Conservation (phyloP, 2,797 vertebrate species). For the Cygnus olor region DNA sequence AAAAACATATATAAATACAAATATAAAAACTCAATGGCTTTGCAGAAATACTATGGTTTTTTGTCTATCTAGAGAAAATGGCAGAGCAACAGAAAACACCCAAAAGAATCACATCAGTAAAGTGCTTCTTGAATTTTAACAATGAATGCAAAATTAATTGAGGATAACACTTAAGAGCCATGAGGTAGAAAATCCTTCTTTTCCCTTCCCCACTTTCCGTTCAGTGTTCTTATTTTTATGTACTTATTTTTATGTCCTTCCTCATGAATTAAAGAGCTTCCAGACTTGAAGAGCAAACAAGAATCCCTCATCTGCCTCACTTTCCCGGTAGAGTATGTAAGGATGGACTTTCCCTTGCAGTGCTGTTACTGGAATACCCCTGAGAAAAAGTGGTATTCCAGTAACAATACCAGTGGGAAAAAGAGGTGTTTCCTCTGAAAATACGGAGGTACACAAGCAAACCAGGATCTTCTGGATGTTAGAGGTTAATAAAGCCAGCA, state of each 20-base stretch:
- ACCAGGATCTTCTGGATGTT: not conserved
- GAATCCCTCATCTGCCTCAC: not conserved
- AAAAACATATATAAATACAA: not conserved
- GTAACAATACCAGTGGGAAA: not conserved
- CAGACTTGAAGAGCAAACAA: not conserved
- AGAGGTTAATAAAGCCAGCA: not conserved
- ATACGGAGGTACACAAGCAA: not conserved
- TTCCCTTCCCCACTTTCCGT: not conserved
- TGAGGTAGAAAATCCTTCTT: not conserved
- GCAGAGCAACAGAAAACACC: not conserved
- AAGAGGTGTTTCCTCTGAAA: not conserved
- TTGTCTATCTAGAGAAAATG: not conserved
- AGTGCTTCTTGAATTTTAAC: not conserved
- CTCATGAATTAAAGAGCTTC: not conserved
- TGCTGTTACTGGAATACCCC: not conserved
- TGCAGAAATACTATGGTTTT: not conserved
- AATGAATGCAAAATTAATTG: not conserved
- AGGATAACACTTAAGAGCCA: not conserved
- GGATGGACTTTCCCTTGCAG: not conserved
- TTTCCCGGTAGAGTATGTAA: not conserved
- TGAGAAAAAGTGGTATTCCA: not conserved
- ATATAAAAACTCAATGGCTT: not conserved
- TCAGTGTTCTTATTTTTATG: not conserved
- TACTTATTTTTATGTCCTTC: not conserved
- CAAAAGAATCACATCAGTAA: not conserved